Evolutionary conservation across 1,140 invertebrate genomes (phyloP), one percentile per base, ranked within the genome.

Genomic region (Micrasema minimum): DNA sequence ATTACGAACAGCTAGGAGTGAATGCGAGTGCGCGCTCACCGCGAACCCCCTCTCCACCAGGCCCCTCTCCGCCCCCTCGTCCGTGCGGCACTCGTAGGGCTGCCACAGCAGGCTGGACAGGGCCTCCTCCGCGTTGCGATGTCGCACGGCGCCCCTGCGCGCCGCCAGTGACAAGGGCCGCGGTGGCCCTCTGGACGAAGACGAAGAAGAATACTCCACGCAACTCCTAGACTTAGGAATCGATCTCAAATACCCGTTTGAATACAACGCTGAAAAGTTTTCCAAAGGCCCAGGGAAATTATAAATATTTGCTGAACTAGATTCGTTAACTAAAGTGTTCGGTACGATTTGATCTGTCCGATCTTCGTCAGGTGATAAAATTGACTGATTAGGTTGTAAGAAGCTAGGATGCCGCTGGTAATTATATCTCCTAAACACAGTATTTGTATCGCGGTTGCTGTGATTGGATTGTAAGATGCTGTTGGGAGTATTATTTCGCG

Each of bases 91-190:
- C 75, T 85, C 83, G 80, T 85, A 83, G 69, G 82, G 83, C 79
- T 84, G 83, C 83, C 83, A 84, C 77, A 84, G 77, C 68, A 84
- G 77, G 74, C 79, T 77, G 67, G 83, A 84, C 66, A 83, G 82
- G 72, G 83, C 83, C 78, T 83, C 83, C 76, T 82, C 83, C 72
- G 83, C 83, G 76, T 82, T 81, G 66, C 79, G 79, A 78, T 82
- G 83, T 76, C 77, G 71, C 59, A 75, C 69, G 10, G 65, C 50
- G 11, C 48, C 72, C 72, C 79, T 79, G 62, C 77, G 76, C 31
- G 7, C 51, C 16, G 51, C 41, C 20, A 38, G 31, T 73, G 76
- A 65, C 22, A 31, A n/a, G 48, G 37, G 57, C 6, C 53, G 75
- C 78, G 76, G 76, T 66, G 75, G 74, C 7, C 55, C 73, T 77